Percentiles rank a stretch among this genome's conserved stretches.
phyloP scores from a whole-genome alignment of 1,140 invertebrate genomes.

The Neomicropteryx cornuta region DNA sequence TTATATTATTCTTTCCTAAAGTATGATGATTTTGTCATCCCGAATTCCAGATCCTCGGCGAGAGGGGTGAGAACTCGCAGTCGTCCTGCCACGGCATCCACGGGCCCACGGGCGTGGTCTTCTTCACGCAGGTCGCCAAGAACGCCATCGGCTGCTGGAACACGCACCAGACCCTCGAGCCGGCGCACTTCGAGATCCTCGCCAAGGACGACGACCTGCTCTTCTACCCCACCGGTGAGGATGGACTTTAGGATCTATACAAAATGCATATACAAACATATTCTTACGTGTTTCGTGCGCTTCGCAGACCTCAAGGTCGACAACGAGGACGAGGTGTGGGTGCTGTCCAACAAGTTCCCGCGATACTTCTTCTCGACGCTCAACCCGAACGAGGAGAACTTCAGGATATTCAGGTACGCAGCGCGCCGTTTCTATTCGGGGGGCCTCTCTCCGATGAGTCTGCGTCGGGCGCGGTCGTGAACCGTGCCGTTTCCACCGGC shows the following conservation, averaged over 20 bases:
- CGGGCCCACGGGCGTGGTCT: constrained; percentile 42
- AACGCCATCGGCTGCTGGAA: constrained; percentile 65
- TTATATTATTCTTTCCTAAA: too few species aligned
- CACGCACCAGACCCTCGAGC: constrained; percentile 35
- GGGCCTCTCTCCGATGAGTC: too few species aligned
- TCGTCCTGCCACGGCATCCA: constrained; percentile 50
- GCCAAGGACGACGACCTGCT: constrained; percentile 43
- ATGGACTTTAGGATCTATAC: not conserved
- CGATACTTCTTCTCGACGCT: constrained; percentile 44
- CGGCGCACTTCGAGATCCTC: constrained; percentile 44
- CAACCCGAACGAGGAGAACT: constrained; percentile 44
- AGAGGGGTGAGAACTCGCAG: constrained; percentile 47
- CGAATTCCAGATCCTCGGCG: constrained; percentile 43
- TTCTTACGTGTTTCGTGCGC: not conserved
- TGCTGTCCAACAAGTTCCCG: constrained; percentile 48
- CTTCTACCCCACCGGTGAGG: constrained; percentile 51
- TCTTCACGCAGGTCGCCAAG: constrained; percentile 52
- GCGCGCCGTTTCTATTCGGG: too few species aligned
- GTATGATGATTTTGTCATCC: too few species aligned
- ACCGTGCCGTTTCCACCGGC: too few species aligned
- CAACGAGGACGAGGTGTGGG: constrained; percentile 42
- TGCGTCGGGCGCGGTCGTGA: too few species aligned
- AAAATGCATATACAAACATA: not conserved
- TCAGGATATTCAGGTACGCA: constrained; percentile 43
- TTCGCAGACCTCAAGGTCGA: constrained; percentile 34